phyloP scores from a whole-genome alignment of 2,113 vertebrate species.

The Oncorhynchus tshawytscha region DNA sequence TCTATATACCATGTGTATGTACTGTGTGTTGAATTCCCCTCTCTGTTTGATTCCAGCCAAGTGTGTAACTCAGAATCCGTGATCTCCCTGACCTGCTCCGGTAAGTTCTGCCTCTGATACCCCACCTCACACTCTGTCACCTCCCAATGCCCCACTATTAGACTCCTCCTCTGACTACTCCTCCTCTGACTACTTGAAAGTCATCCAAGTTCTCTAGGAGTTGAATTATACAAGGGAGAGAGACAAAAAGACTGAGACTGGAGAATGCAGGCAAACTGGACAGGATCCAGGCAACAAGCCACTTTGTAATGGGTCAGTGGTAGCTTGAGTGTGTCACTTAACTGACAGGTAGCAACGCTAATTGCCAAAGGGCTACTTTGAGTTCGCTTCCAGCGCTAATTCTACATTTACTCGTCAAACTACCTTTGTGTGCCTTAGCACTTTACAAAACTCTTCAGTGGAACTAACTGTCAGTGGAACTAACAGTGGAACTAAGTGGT shows the following conservation, averaged over 20 bases:
- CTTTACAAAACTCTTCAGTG: no score
- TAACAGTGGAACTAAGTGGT: no score
- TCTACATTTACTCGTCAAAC: no score
- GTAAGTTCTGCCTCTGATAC: constrained; percentile 51
- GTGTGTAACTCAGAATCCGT: constrained; percentile 63
- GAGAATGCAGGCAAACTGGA: not conserved
- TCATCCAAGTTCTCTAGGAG: not conserved
- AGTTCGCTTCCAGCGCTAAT: not conserved
- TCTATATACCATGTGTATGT: no score
- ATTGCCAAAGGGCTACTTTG: not conserved
- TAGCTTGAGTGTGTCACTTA: not conserved
- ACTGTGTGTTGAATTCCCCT: not conserved
- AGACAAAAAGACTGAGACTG: not conserved
- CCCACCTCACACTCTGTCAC: not conserved
- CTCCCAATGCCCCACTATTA: not conserved
- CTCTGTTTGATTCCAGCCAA: constrained; percentile 33
- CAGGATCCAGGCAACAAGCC: no score
- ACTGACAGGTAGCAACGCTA: not conserved
- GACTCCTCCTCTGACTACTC: not conserved
- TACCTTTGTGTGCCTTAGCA: no score
- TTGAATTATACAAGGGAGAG: not conserved
- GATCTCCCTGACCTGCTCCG: constrained; percentile 74
- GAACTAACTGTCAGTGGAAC: no score
- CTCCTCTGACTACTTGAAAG: not conserved
- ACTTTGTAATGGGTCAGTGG: not conserved